phyloP scores from a whole-genome alignment of 1,140 invertebrate species.

The Drosophila fuyamai region DNA sequence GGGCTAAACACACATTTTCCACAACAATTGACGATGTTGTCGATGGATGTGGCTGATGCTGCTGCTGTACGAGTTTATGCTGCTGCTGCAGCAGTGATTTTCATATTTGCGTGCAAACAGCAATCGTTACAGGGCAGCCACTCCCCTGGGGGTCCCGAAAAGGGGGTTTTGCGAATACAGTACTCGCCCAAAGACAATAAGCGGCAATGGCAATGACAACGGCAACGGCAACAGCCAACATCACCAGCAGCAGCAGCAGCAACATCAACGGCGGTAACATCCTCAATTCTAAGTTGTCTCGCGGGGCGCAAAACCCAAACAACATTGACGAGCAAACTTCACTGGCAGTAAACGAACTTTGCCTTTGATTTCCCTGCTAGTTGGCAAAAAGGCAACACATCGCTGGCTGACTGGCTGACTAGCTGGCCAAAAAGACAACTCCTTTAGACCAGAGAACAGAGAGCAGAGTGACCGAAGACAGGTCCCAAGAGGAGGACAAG shows the following conservation, averaged over 20 bases:
- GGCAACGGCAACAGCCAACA: conserved; percentile 31
- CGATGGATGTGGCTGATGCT: conserved; percentile 40
- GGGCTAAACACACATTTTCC: conserved; percentile 64
- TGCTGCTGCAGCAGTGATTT: conserved; percentile 58
- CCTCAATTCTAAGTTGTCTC: conserved; percentile 67
- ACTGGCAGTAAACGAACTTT: conserved; percentile 75
- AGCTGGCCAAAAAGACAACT: conserved; percentile 40
- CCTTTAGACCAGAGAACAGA: conserved; percentile 22
- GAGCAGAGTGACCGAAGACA: conserved; percentile 64
- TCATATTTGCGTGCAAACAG: conserved; percentile 76
- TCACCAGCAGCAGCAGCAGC: background rate
- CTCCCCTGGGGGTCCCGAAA: conserved; percentile 17
- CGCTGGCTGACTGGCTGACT: background rate
- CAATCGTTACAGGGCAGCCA: conserved; percentile 43
- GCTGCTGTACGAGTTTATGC: conserved; percentile 21
- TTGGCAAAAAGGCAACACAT: conserved; percentile 53
- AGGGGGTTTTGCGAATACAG: background rate
- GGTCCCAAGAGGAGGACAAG: conserved; percentile 68
- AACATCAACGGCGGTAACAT: conserved; percentile 22
- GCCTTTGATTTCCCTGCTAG: conserved; percentile 69
- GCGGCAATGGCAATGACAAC: conserved; percentile 35
- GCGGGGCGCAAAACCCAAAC: conserved; percentile 53
- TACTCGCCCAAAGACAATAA: conserved; percentile 44
- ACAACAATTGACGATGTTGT: conserved; percentile 54
- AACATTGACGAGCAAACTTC: conserved; percentile 58